Evolutionary conservation across 2,113 vertebrate species (phyloP).

Genomic region (Alligator mississippiensis): DNA sequence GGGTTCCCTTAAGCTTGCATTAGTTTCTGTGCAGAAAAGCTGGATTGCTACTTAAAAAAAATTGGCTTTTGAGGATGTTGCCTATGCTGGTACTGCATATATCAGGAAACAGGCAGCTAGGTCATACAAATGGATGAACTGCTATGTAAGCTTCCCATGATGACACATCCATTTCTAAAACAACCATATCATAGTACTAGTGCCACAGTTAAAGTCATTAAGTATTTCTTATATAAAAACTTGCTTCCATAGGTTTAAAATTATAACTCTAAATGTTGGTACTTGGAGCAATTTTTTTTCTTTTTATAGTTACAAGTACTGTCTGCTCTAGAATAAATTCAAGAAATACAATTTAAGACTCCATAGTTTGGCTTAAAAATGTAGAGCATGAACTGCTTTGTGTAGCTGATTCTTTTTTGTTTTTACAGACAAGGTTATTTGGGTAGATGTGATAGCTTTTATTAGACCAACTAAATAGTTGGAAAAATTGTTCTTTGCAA

Average conservation of each 20-base stretch:
- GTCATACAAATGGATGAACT: slow-evolving; percentile 4
- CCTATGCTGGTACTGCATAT: not conserved
- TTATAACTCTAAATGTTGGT: not conserved
- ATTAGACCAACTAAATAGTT: too few relatives aligned
- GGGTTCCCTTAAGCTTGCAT: not conserved
- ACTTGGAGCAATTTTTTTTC: not conserved
- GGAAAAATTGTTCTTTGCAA: too few relatives aligned
- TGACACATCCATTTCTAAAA: slow-evolving; percentile 13
- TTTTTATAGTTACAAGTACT: not conserved
- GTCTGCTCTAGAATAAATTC: not conserved
- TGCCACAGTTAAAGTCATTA: not conserved
- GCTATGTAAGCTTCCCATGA: not conserved
- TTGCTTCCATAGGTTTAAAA: not conserved
- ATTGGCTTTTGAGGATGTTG: not conserved
- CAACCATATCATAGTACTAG: not conserved
- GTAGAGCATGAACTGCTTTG: not conserved
- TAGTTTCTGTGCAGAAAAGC: not conserved
- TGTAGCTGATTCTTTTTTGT: not conserved
- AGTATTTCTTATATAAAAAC: not conserved
- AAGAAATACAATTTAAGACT: not conserved
- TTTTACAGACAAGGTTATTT: not conserved
- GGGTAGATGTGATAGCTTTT: too few relatives aligned
- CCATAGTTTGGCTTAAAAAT: not conserved
- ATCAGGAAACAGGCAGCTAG: not conserved
- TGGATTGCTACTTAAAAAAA: not conserved